Evolutionary conservation across 1,140 invertebrate genomes (phyloP), one percentile per base, ranked within the genome.

Genomic region (Drosophila varians): DNA sequence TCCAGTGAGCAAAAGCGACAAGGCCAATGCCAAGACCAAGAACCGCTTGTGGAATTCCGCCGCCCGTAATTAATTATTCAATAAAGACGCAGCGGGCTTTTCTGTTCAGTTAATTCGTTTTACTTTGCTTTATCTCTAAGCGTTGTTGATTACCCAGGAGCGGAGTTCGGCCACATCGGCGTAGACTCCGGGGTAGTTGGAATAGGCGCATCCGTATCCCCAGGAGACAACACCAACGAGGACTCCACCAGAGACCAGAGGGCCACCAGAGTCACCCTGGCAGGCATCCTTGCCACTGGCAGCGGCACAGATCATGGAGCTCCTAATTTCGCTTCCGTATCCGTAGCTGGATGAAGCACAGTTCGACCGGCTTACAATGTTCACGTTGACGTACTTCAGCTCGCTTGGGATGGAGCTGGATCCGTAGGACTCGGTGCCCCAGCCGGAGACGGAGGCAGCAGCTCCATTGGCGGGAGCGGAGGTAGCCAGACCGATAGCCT

Each of bases 161-260:
- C 76, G 72, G 46, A 90, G 66, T 0, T 0, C 48, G 31, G 73
- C 62, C 7, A 94, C 92, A 40, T 92, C 80, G 4, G 18, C 51
- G 75, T 94, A 95, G 7, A 95, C 93, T 11, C 94, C 94, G 2
- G 94, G 94, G 94, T 91, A 91, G 4, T 90, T 89, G 1, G 92
- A 54, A 7, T 89, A 57, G 0, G 92, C 94, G 66, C 95, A 95
- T 0, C 93, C 92, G 47, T 91, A 83, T 16, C 94, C 94, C 92
- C 94, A 95, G 21, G 94, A 94, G 0, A 94, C 92, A 26, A 95
- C 88, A 55, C 95, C 94, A 21, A 90, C 79, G 12, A 92, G 64
- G 0, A 38, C 42, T 11, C 83, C 73, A 16, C 87, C 58, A 6
- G 66, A 62, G 5, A 91, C 75, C 56, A 93, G 77, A 40, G 92